Base-by-base conservation (phyloP, 2,113 vertebrate genomes). In the Cyanoderma ruficeps region DNA sequence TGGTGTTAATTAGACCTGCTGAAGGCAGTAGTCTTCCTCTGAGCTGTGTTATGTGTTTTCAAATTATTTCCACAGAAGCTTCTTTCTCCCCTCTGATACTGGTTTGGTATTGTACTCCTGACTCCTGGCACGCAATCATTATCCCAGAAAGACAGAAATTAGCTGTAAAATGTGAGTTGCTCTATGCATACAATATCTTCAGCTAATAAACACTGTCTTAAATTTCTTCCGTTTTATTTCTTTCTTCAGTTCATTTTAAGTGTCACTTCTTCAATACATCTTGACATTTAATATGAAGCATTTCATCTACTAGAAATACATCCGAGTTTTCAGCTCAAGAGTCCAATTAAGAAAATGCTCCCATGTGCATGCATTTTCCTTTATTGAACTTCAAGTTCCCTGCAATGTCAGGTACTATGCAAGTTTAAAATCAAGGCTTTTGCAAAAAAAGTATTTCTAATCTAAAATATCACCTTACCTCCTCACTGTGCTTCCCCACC, bases 261-360 rank as follows among this genome's bases (percentile, higher is more conserved):
- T 92, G 94, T 93, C 90, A 95, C 27, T 93, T 96, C 94, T 94
- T 94, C 46, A 80, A 87, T 93, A 80, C 87, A 86, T 77, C 85
- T 96, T 95, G 92, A 96, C 64, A 96, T 84, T 97, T 93, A 91
- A 94, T 96, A 92, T 75, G 91, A 96, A 97, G 96, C 75, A 60
- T 86, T 97, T 95, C 93, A 87, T 92, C 81, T 91, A 87, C 56
- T 41, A 96, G 91, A 87, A 88, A 95, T 83, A 92, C 80, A 93
- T 95, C 75, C 24, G 61, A 77, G 94, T 91, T 89, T 92, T 85
- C 31, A 88, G 33, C 78, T 94, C 56, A 95, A 93, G 74, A 93
- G 88, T 77, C 83, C 85, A 87, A 92, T 97, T 97, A 96, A 93
- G 87, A 95, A 94, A 96, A 95, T 67, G 89, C 84, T 96, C 79